Evolutionary conservation across 2,888 invertebrate species (phyloP), one percentile per base, ranked within the genome.

Genomic region (Watsonalla binaria): DNA sequence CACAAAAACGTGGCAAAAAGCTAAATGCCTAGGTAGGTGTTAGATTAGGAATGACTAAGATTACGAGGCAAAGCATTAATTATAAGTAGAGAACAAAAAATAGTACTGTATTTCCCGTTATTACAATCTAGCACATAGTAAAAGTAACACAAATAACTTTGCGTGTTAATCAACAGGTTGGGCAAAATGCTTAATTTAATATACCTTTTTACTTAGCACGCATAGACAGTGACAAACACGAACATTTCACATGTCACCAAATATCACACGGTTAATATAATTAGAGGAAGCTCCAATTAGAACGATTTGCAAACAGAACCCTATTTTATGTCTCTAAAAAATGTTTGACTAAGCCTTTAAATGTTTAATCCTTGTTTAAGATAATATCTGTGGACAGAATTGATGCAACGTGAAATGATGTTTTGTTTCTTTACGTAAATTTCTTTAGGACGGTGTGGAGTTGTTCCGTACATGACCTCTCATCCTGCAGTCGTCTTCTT

Each of bases 171-270:
- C 65, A 68, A 68, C 64, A 66, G 59, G 63, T 66, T 57, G 50
- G 58, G 54, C 58, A 55, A 58, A 61, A 55, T 51, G 54, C 53
- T 46, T 63, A 61, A 56, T 50, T 49, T 54, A 51, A 51, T 50
- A 47, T 48, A 49, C 54, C 56, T 56, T 62, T 66, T 68, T 73
- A 62, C 73, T 72, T 75, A 73, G 61, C 69, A 71, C 68, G 61
- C 68, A 61, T 68, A 69, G 71, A 69, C 65, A 72, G 63, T 66
- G 54, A 67, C 70, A 65, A 67, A 64, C 60, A 55, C 57, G 50
- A 58, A 63, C 60, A 63, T 67, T 68, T 71, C 61, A 65, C 72
- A 70, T 71, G 73, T 68, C 71, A 68, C 62, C 66, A 63, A 63
- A 42, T 42, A 5, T 63, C 56, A 60, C 51, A 57, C 58, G 61